Conservation (phyloP, 2,888 invertebrate genomes). For the Pelosia muscerda region DNA sequence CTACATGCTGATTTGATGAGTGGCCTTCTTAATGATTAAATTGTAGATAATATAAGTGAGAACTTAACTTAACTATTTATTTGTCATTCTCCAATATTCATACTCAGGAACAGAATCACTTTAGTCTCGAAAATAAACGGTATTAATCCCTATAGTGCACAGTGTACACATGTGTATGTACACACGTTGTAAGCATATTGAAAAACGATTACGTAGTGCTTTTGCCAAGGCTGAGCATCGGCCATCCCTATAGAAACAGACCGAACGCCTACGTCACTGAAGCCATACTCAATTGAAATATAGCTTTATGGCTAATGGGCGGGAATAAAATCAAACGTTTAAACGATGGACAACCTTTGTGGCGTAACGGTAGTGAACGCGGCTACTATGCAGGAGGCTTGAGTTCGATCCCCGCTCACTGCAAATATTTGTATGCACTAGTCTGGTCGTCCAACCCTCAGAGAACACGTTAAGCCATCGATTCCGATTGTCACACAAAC, state of each 20-base stretch:
- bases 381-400: too few relatives aligned
- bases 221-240: neutral
- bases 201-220: neutral
- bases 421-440: too few relatives aligned
- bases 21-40: too few relatives aligned
- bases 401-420: too few relatives aligned
- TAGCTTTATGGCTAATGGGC: constrained; percentile 35
- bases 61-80: neutral
- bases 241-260: constrained; percentile 15
- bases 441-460: too few relatives aligned
- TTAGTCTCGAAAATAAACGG: neutral
- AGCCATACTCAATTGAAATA: constrained; percentile 40
- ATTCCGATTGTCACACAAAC: too few relatives aligned
- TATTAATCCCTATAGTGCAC: neutral
- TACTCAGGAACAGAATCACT: neutral
- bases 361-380: too few relatives aligned
- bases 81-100: neutral
- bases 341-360: too few relatives aligned
- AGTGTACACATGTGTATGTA: neutral
- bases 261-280: constrained; percentile 28
- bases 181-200: constrained; percentile 1
- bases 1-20: too few relatives aligned
- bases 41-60: too few relatives aligned
- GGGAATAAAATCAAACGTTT: constrained; percentile 22
- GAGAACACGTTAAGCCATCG: too few relatives aligned